phyloP scores from a whole-genome alignment of 2,113 vertebrate species.

The Ageneiosus marmoratus region DNA sequence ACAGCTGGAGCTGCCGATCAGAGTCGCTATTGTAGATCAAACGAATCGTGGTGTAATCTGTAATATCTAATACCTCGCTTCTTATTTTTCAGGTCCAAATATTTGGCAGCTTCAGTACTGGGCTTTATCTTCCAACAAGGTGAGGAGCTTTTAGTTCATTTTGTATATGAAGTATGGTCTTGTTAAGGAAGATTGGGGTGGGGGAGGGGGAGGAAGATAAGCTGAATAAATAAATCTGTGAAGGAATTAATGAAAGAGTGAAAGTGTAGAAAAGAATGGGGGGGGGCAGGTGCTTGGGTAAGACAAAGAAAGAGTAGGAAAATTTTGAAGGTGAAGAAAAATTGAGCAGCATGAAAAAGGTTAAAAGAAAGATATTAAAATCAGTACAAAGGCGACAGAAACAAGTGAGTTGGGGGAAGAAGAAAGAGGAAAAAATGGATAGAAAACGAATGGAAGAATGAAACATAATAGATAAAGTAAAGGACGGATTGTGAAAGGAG shows the following conservation, averaged over 20 bases:
- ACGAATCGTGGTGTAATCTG: not conserved
- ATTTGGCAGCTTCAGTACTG: slow-evolving; percentile 97
- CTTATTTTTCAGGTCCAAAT: slow-evolving; percentile 84
- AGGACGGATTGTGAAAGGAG: too few species aligned
- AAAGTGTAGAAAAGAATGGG: too few species aligned
- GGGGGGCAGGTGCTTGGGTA: too few species aligned
- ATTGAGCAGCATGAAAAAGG: too few species aligned
- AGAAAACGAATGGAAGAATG: not conserved
- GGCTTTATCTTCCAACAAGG: slow-evolving; percentile 97
- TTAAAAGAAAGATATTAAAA: not conserved
- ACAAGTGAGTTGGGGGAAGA: not conserved
- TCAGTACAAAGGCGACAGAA: not conserved
- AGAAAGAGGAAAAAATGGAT: not conserved
- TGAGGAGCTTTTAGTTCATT: slow-evolving; percentile 63
- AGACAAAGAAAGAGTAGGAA: too few species aligned
- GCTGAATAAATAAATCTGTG: too few species aligned
- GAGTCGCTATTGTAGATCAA: not conserved
- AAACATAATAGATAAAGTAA: not conserved
- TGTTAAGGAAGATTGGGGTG: too few species aligned
- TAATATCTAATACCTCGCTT: not conserved
- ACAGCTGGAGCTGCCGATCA: not conserved
- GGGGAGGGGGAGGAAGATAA: too few species aligned
- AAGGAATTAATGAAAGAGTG: too few species aligned
- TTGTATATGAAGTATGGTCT: not conserved
- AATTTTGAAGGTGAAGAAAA: too few species aligned